Conservation (phyloP, 2,797 vertebrate genomes). For the Chaetodon trifasciatus region DNA sequence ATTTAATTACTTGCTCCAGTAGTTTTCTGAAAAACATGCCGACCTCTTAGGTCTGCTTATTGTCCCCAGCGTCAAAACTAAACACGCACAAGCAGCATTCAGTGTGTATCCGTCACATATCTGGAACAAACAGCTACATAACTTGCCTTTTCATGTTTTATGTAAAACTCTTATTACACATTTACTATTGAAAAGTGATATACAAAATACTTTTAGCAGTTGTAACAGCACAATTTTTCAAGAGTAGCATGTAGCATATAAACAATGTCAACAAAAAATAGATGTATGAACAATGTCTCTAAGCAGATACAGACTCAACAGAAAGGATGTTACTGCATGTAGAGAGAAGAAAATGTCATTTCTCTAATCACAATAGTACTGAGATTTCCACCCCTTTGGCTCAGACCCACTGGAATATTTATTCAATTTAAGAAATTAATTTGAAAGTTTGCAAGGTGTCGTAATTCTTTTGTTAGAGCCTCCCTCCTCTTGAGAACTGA, state of each 20-base stretch:
- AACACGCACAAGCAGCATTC: slow-evolving; percentile 1
- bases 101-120: background rate
- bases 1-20: background rate
- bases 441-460: slow-evolving; percentile 3
- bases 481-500: slow-evolving; percentile 23
- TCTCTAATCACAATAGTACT: background rate
- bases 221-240: background rate
- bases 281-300: background rate
- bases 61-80: slow-evolving; percentile 12
- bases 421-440: background rate
- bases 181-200: background rate
- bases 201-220: background rate
- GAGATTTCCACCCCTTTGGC: background rate
- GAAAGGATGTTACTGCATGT: background rate
- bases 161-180: background rate
- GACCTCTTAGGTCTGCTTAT: slow-evolving; percentile 1
- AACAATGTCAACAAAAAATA: background rate
- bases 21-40: background rate
- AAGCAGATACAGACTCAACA: background rate
- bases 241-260: background rate
- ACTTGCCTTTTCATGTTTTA: background rate
- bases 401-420: background rate
- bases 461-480: background rate
- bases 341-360: background rate
- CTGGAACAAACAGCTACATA: background rate